A percentile compares a stretch with the other conserved stretches of the same genome.
Evolutionary conservation across 2,797 vertebrate genomes (phyloP).

Genomic region (Protonibea diacanthus): DNA sequence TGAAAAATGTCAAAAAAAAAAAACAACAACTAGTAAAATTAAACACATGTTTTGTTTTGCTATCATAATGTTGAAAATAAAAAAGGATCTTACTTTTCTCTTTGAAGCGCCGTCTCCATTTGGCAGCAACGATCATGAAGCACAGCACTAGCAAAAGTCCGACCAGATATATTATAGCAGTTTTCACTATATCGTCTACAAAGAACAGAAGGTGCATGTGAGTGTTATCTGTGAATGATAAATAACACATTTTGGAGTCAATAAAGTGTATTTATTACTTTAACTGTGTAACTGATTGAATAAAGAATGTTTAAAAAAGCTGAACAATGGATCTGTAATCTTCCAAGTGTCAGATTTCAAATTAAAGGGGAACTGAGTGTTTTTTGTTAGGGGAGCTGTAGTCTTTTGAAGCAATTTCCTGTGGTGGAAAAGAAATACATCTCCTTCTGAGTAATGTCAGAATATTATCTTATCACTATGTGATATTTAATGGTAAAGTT

Average conservation of each 20-base stretch:
- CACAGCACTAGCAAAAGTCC: slow-evolving; percentile 31
- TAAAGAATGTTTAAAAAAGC: background rate
- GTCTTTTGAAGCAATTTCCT: background rate
- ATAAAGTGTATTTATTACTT: background rate
- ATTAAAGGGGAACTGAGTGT: background rate
- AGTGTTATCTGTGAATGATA: background rate
- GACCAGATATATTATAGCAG: slow-evolving; percentile 13
- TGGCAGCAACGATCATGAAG: slow-evolving; percentile 31
- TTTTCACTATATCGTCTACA: slow-evolving; percentile 26
- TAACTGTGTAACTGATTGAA: background rate
- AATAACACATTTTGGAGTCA: background rate
- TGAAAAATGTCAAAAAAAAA: background rate
- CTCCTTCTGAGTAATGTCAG: background rate
- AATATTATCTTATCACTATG: background rate
- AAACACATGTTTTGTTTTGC: background rate
- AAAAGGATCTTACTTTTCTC: slow-evolving; percentile 60
- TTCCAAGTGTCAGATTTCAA: slow-evolving; percentile 1
- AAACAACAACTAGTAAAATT: background rate
- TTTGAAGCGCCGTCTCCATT: slow-evolving; percentile 18
- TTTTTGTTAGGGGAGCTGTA: background rate
- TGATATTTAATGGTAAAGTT: background rate
- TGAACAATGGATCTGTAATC: background rate
- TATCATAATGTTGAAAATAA: background rate
- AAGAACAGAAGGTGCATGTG: background rate
- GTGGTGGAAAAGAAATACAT: slow-evolving; percentile 7